A percentile compares a stretch with the other conserved stretches of the same genome.
phyloP scores from a whole-genome alignment of 2,888 invertebrate species.

The Chalcis sispes region DNA sequence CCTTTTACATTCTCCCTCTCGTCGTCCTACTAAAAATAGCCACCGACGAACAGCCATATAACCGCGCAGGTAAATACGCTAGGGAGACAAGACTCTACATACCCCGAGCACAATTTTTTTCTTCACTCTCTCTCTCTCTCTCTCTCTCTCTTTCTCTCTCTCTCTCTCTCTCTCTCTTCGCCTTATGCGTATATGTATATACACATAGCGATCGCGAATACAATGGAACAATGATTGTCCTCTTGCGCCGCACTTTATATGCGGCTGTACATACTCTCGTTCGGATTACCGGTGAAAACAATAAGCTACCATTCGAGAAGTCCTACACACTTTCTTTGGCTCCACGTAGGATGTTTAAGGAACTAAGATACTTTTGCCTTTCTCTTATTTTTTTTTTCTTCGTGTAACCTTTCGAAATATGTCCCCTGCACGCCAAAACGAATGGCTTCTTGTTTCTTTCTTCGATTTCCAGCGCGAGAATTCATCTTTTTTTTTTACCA shows the following conservation, averaged over 20 bases:
- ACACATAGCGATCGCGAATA: slow-evolving; percentile 55
- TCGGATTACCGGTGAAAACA: neutral
- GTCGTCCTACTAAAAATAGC: neutral
- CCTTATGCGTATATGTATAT: slow-evolving; percentile 2
- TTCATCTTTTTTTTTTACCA: too few species aligned
- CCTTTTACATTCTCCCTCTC: slow-evolving; percentile 15
- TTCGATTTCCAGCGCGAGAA: neutral
- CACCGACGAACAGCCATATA: slow-evolving; percentile 10
- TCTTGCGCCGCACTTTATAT: slow-evolving; percentile 28
- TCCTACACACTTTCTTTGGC: too few species aligned
- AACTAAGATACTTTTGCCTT: too few species aligned
- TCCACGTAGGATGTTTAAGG: too few species aligned
- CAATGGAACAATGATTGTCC: slow-evolving; percentile 58
- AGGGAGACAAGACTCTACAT: neutral
- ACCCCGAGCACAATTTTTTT: neutral
- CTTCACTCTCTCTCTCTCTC: neutral
- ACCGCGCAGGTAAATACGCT: neutral
- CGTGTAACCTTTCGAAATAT: too few species aligned
- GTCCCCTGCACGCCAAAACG: neutral
- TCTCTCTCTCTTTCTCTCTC: neutral
- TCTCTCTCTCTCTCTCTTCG: neutral
- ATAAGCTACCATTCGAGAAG: too few species aligned
- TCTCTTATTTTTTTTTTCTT: neutral
- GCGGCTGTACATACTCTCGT: neutral
- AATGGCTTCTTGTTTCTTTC: too few species aligned